These are phyloP conservation scores for Luperina nickerlii DNA, from an alignment of 2,888 invertebrate genomes.

Conservation along the genomic window DNA sequence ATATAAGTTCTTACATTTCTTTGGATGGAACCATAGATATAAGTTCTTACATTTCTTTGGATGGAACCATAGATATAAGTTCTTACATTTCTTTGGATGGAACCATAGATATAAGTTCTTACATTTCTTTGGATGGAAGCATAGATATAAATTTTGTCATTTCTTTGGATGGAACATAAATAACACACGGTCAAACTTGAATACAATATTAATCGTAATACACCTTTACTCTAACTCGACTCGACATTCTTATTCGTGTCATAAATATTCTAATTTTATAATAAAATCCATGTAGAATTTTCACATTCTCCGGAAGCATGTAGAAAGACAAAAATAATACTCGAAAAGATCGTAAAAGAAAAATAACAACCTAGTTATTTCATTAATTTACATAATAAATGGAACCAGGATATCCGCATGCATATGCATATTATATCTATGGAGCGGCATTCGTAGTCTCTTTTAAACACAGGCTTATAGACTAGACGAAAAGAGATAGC, in stretches of 20 bases:
- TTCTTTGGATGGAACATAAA: too few species aligned
- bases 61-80: too few species aligned
- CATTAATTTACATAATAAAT: constrained; percentile 40
- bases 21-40: too few species aligned
- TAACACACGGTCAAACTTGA: too few species aligned
- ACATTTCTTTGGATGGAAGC: too few species aligned
- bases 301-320: neutral
- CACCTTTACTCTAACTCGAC: too few species aligned
- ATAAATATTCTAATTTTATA: neutral
- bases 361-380: constrained; percentile 22
- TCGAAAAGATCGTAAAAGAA: constrained; percentile 11
- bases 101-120: too few species aligned
- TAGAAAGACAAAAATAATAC: constrained; percentile 3
- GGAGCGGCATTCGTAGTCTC: neutral
- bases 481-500: neutral
- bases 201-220: too few species aligned
- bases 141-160: too few species aligned
- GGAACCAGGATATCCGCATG: neutral
- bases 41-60: too few species aligned
- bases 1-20: too few species aligned
- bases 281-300: neutral
- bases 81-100: too few species aligned
- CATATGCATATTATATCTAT: neutral
- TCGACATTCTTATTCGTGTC: neutral
- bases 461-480: neutral